Evolutionary conservation across 2,797 vertebrate genomes (phyloP), one percentile per base, ranked within the genome.

Genomic region (Sebastes steindachneri): DNA sequence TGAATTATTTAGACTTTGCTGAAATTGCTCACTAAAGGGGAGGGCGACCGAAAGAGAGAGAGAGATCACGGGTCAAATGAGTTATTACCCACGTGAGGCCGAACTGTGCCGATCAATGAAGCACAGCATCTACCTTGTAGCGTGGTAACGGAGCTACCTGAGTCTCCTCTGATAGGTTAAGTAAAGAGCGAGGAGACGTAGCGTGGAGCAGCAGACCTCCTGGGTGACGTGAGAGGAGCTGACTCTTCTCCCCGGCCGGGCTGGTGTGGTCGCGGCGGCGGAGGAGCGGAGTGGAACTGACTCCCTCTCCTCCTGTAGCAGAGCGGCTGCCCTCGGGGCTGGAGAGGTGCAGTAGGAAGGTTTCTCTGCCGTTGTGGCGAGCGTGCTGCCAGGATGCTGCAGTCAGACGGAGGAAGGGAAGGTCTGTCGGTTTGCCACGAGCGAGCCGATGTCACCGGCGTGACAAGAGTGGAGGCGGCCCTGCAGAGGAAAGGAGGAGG

Each of bases 1-100:
- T 93, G 87, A 94, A 93, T 93, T 90, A 95, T 95, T 95, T 92
- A 93, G 90, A 90, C 90, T 87, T 90, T 68, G 80, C 89, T 84
- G 91, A 92, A 92, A 88, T 85, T 80, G 79, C 87, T 86, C 68
- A 9, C 67, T 73, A 31, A 86, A 88, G 55, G 60, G 74, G 71
- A 76, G 77, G 58, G 45, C 33, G 68, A 35, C 55, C 5, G n/a
- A 75, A 71, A 33, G 31, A 69, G 76, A 73, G 63, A 60, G 29
- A 75, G 82, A 78, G 75, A 63, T 63, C 68, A 80, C 72, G 25
- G 86, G 87, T 91, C 86, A 84, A 80, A 91, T 92, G 86, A 93
- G 93, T 93, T 74, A 73, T 70, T 77, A 80, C 58, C 84, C 82
- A 21, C 37, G 48, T 77, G 69, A 88, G 29, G 70, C 78, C 63